phyloP scores from a whole-genome alignment of 2,888 invertebrate species.

The Papilio gigon region DNA sequence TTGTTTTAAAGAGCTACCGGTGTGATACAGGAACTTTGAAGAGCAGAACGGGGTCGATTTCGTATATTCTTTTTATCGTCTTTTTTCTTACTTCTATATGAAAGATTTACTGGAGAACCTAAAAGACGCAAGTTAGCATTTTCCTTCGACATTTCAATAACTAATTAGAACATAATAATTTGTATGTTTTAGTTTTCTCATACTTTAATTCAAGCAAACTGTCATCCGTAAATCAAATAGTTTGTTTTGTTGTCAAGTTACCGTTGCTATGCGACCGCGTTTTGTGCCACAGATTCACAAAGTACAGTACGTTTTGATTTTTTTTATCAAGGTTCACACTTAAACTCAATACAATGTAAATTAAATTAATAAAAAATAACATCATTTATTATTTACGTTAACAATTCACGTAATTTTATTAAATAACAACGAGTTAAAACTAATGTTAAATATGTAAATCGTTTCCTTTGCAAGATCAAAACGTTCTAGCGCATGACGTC shows the following conservation, averaged over 20 bases:
- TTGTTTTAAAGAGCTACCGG: constrained; percentile 56
- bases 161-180: constrained; percentile 17
- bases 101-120: constrained; percentile 76
- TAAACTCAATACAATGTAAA: neutral
- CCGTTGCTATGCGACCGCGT: constrained; percentile 61
- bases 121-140: constrained; percentile 70
- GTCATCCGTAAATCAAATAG: constrained; percentile 23
- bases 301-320: neutral
- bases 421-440: neutral
- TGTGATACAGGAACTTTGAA: constrained; percentile 67
- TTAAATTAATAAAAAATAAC: neutral
- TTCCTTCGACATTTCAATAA: constrained; percentile 74
- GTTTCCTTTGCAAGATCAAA: constrained; percentile 54
- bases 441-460: neutral
- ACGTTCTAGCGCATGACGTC: constrained; percentile 66
- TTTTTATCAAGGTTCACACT: neutral
- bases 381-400: neutral
- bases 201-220: constrained; percentile 6
- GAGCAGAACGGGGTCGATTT: constrained; percentile 72
- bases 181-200: constrained; percentile 5
- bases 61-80: constrained; percentile 69
- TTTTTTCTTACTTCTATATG: constrained; percentile 72
- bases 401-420: neutral
- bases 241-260: constrained; percentile 56
- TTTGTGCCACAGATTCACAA: neutral